Base-by-base conservation (phyloP, 2,888 invertebrate genomes). In the Pristionchus japonicus region DNA sequence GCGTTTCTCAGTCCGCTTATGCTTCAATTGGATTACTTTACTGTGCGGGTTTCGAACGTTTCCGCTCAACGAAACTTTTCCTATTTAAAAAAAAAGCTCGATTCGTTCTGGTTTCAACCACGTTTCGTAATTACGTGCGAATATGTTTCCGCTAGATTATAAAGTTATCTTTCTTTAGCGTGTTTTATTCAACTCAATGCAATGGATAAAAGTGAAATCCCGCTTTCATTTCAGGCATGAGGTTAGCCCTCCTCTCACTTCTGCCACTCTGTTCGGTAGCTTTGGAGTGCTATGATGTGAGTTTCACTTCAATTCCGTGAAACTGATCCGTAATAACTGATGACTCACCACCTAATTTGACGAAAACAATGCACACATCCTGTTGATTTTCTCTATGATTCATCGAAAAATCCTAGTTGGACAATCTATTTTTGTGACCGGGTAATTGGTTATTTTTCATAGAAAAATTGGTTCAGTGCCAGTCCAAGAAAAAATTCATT, bases 231-330 rank as follows among this genome's bases (percentile, higher is more conserved):
- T 9, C 77, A 77, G 77, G 77, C n/a, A 83, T 83, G 82, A 49
- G 82, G 82, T 52, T 83, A 83, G 49, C 43, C 82, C 6, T 83
- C 52, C 82, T 83, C 23, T 52, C 52, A 6, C 49, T 83, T 7
- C 52, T 83, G 0, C 82, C 82, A 6, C 82, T 83, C 37, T 83
- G 82, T 20, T 1, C 52, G 3, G 27, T 83, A 2, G 82, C 82
- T 6, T 34, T 83, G 52, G 82, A 83, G 43, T 83, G 82, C 37
- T 83, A 83, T 34, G 82, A 83, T 83, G 82, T 83, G 37, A 52
- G 82, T 57, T n/a, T 57, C n/a, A n/a, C 3, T 17, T 57, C 27
- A 20, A 52, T 52, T 83, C 11, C 6, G 13, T 13, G 1, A 2
- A 47, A 43, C 27, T 17, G 11, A 31, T 13, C 27, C 27, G 3